Base-by-base conservation (phyloP, 2,113 vertebrate species). In the Malurus melanocephalus region DNA sequence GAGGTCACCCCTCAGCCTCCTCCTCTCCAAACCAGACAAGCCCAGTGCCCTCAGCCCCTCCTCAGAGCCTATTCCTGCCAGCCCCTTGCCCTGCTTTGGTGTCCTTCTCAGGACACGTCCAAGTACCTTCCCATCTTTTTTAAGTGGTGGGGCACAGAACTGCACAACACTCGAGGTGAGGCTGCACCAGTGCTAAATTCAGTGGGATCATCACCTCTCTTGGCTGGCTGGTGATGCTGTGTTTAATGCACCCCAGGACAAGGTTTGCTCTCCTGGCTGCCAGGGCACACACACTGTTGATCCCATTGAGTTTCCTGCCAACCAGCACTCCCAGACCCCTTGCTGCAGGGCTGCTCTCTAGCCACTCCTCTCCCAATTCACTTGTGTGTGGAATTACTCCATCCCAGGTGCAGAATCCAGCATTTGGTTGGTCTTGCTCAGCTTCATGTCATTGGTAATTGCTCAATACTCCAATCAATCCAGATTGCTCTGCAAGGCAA, bases 11-110 rank as follows among this genome's bases (percentile, higher is more conserved):
- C 33, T 49, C 67, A 82, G 27, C 40, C 6, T 45, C 21, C 17
- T 80, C 5, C 53, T 72, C 65, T 53, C 51, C 33, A 48, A 42
- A 53, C 18, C 17, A 72, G 27, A 66, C 19, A 66, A 45, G 23
- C 6, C 19, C n/a, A 9, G 2, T 12, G 33, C 11, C 19, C 35
- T 33, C 42, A 45, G 33, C 2, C 0, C 1, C 22, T 74, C 45
- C 22, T 48, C 38, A 28, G 8, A 57, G 21, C 4, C 26, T 11
- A 27, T 32, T 24, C 7, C 33, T 30, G 8, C 13, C 13, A 75
- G 52, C 2, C 49, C 28, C 22, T 27, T 72, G 48, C n/a, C 57
- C 21, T 61, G 21, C 48, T 71, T 21, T 69, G 46, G 12, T 52
- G 30, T 32, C 45, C 32, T 43, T 35, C 55, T 52, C 20, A 32